Conservation (phyloP, 2,888 invertebrate genomes). For the Drosophila paramelanica region DNA sequence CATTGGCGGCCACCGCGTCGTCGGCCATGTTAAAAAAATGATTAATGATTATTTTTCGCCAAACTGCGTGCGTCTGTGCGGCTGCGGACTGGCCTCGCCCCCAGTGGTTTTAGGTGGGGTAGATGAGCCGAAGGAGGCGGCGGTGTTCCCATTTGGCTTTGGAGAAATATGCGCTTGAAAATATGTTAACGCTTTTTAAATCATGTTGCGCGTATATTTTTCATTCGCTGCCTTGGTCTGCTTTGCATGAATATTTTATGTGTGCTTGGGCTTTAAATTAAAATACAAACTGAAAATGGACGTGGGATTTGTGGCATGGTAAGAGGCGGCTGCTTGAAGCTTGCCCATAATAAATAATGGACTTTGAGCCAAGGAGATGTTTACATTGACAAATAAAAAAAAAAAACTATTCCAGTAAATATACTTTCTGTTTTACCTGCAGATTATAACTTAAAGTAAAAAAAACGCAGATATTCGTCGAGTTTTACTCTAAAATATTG, state of each 20-base stretch:
- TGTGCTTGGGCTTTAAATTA: conserved; percentile 39
- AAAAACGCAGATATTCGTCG: no score
- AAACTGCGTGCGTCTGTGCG: conserved; percentile 62
- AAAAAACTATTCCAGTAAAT: neutral
- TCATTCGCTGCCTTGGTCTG: conserved; percentile 12
- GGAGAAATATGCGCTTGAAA: conserved; percentile 59
- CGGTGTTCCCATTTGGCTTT: conserved; percentile 2
- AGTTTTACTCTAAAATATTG: no score
- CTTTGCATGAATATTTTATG: conserved; percentile 38
- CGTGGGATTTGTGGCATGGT: conserved; percentile 30
- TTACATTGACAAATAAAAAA: neutral
- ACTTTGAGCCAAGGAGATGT: conserved; percentile 1
- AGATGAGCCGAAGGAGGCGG: neutral
- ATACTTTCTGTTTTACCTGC: neutral
- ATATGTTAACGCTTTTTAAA: conserved; percentile 79
- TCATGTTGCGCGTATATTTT: conserved; percentile 56
- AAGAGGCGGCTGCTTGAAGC: conserved; percentile 2
- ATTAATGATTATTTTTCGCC: conserved; percentile 73
- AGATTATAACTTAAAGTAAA: neutral
- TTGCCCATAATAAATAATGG: conserved; percentile 43
- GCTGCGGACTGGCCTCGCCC: conserved; percentile 36
- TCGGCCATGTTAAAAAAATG: conserved; percentile 66
- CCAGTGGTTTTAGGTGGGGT: neutral
- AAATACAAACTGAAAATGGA: conserved; percentile 36
- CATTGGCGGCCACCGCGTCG: conserved; percentile 27